These are phyloP conservation scores for Elegia similella DNA, from an alignment of 2,888 invertebrate genomes.

Conservation along the genomic window DNA sequence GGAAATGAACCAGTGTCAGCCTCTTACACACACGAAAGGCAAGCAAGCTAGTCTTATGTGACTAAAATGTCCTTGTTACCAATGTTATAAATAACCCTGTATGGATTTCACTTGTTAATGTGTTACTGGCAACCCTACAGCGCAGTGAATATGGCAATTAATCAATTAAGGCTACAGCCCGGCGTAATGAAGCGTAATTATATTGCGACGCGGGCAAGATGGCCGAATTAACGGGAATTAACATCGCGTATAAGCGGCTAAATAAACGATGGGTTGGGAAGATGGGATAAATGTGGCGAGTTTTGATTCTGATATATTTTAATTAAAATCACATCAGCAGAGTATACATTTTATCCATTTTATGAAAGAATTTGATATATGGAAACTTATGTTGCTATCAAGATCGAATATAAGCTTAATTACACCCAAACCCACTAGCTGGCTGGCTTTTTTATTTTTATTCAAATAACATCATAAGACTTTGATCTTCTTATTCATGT, in stretches of 20 bases:
- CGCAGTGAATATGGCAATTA: constrained; percentile 50
- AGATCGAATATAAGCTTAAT: no score
- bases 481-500: no score
- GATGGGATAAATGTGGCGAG: not conserved
- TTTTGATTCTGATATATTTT: not conserved
- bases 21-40: no score
- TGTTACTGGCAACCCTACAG: constrained; percentile 13
- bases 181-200: constrained; percentile 66
- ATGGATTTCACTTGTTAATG: not conserved
- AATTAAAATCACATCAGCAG: not conserved
- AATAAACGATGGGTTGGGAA: not conserved
- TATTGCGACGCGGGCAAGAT: constrained; percentile 50
- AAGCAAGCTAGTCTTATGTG: no score
- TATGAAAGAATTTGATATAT: no score
- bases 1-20: no score
- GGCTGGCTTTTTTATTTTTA: no score
- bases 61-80: no score
- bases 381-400: no score
- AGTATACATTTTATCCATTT: no score
- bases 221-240: constrained; percentile 17
- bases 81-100: not conserved
- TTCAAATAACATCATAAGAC: not conserved
- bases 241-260: constrained; percentile 3
- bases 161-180: constrained; percentile 60
- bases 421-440: no score